phyloP scores from a whole-genome alignment of 2,113 vertebrate genomes.

The Zosterops pallidus region DNA sequence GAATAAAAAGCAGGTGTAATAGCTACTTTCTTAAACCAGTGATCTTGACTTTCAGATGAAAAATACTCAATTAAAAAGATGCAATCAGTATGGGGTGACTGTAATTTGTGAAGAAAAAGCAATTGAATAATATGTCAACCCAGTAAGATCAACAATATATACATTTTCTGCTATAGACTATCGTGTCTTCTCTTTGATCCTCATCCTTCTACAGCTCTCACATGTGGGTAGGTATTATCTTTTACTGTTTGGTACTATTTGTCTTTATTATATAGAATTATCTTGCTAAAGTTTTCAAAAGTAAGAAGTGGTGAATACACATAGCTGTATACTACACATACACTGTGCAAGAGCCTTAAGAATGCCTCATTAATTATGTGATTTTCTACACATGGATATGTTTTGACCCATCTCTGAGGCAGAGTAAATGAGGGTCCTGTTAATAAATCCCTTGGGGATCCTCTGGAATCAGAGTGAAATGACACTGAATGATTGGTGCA shows the following conservation, averaged over 20 bases:
- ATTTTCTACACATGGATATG: background rate
- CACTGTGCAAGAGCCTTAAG: background rate
- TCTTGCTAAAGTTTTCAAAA: background rate
- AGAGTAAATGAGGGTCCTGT: background rate
- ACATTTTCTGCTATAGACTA: background rate
- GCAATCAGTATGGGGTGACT: background rate
- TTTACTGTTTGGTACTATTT: background rate
- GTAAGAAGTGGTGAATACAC: rapidly evolving
- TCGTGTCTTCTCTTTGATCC: background rate
- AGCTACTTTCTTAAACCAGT: background rate
- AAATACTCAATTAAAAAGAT: background rate
- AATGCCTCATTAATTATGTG: background rate
- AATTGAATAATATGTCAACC: background rate
- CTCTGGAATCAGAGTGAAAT: background rate
- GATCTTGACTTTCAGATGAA: background rate
- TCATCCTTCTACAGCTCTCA: background rate
- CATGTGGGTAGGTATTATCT: background rate
- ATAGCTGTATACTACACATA: background rate
- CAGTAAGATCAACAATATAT: background rate
- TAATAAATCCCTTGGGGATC: background rate
- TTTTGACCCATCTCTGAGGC: background rate
- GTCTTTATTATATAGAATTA: background rate
- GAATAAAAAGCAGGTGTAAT: background rate
- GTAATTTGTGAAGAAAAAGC: background rate
- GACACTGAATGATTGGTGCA: background rate